A percentile compares a stretch with the other conserved stretches of the same genome.
phyloP scores from a whole-genome alignment of 2,797 vertebrate genomes.

The Platyrinchus mystaceus region DNA sequence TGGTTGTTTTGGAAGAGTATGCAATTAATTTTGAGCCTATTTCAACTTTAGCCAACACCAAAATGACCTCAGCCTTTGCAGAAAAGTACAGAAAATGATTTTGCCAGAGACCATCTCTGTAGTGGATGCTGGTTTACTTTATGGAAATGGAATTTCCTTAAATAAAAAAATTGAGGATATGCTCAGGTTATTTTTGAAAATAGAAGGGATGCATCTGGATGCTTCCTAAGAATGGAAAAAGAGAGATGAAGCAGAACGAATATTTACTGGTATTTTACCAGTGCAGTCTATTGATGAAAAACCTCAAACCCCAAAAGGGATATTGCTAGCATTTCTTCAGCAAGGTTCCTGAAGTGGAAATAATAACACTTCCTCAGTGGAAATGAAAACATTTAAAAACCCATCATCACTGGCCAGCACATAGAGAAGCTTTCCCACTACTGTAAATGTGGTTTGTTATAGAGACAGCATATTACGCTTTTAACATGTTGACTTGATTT shows the following conservation, averaged over 20 bases:
- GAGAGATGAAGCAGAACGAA: background rate
- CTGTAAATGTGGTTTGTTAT: background rate
- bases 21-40: background rate
- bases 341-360: constrained; percentile 31
- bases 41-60: background rate
- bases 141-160: background rate
- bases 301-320: background rate
- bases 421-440: background rate
- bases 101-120: background rate
- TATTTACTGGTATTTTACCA: background rate
- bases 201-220: background rate
- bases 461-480: background rate
- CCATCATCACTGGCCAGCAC: background rate
- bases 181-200: background rate
- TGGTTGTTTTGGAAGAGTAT: background rate
- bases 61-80: constrained; percentile 6
- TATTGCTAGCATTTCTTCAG: background rate
- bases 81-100: background rate
- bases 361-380: background rate
- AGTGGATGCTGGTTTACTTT: background rate
- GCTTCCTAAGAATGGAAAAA: background rate
- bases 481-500: constrained; percentile 26
- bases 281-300: background rate
- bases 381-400: constrained; percentile 39
- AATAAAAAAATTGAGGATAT: background rate